Evolutionary conservation across 1,140 invertebrate genomes (phyloP), one percentile per base, ranked within the genome.

Genomic region (Drosophila lini): DNA sequence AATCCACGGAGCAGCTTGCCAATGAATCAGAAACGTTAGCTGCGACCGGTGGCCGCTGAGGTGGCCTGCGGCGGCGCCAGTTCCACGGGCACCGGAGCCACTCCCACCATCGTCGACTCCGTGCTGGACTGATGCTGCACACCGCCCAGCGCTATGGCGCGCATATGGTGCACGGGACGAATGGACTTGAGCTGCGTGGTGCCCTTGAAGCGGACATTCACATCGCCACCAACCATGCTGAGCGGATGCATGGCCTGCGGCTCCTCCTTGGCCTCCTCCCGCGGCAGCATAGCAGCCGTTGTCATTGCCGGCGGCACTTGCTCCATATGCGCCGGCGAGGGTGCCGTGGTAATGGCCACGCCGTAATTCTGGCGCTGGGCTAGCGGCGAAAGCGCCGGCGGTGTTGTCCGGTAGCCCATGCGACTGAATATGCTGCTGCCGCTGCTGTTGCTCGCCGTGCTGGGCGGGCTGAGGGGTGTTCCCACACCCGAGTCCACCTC

Each of bases 161-260:
- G 68, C 74, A 91, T 86, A 19, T 92, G 85, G 59, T 92, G 91
- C 38, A 89, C 74, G 11, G 91, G 91, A 42, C 90, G 74, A 52
- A 91, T 86, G 9, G 91, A 86, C 83, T 95, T 95, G 42, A 95
- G 82, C 90, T 95, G 95, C 4, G 95, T 95, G 3, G 95, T 95
- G 36, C 95, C 95, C 58, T 94, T 94, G 73, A 94, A 95, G 62
- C 94, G 94, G 44, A 95, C 94, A 83, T 94, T 94, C 3, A 96
- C 95, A 81, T 95, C 95, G 50, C 93, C 94, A 25, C 93, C 94
- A 19, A 93, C 93, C 50, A 94, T 93, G 68, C 94, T 94, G 2
- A 95, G 73, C 1, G 94, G 94, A 88, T 94, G 94, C 68, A 94
- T 91, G 40, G 91, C 88, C 45, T 94, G 93, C 32, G 90, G 84